These are phyloP conservation scores for Kradibia gibbosae DNA, from an alignment of 1,140 invertebrate genomes.

Conservation along the genomic window DNA sequence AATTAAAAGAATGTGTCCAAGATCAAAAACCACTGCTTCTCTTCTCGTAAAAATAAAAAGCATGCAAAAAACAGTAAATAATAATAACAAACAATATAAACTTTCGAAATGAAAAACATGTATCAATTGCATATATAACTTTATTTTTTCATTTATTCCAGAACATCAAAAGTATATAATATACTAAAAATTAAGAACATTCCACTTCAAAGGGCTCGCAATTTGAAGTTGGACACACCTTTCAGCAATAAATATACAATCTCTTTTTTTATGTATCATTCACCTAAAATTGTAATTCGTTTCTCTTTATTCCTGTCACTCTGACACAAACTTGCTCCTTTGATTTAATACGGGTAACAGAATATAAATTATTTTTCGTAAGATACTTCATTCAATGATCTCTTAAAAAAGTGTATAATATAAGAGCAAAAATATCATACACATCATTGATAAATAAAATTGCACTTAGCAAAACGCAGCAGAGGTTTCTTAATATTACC, in stretches of 20 bases:
- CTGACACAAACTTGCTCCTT: constrained; percentile 36
- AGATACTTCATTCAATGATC: not conserved
- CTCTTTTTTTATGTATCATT: constrained; percentile 28
- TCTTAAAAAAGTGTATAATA: not conserved
- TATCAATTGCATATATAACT: constrained; percentile 46
- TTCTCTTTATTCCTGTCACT: constrained; percentile 39
- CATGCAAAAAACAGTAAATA: not conserved
- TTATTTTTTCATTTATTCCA: constrained; percentile 49
- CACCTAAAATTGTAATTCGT: constrained; percentile 37
- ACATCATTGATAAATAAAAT: constrained; percentile 1
- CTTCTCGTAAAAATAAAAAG: not conserved
- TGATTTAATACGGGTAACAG: constrained; percentile 4
- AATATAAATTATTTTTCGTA: too few species aligned
- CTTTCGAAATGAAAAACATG: constrained; percentile 1
- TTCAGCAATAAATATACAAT: constrained; percentile 43
- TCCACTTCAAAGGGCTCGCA: constrained; percentile 48
- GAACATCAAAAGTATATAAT: constrained; percentile 50
- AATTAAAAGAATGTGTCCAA: constrained; percentile 29
- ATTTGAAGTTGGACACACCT: constrained; percentile 46
- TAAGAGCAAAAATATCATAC: not conserved
- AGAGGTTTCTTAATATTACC: not conserved
- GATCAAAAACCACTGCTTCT: not conserved
- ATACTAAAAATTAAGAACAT: constrained; percentile 50
- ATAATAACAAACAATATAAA: not conserved
- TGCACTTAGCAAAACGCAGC: not conserved